phyloP scores from a whole-genome alignment of 37 sponge, comb jelly and placozoan genomes.

The Bolinopsis microptera region DNA sequence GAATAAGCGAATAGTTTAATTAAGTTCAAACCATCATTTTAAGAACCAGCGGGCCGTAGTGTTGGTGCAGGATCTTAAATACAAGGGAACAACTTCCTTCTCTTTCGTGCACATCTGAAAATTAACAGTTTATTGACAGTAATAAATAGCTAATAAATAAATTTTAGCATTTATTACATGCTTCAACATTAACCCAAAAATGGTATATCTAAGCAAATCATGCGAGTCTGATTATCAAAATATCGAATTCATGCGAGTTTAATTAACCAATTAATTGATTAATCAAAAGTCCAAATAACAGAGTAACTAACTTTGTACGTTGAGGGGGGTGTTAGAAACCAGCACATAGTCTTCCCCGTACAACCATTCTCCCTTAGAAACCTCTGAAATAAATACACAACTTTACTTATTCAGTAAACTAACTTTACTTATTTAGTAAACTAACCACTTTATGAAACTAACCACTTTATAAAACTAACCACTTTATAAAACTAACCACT shows the following conservation, averaged over 20 bases:
- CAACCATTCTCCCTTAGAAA: background rate
- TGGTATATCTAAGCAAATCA: too few relatives aligned
- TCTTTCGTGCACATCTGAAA: constrained; percentile 10
- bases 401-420: too few relatives aligned
- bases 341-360: constrained; percentile 29
- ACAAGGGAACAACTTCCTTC: constrained; percentile 51
- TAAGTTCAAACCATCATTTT: constrained; percentile 46
- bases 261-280: too few relatives aligned
- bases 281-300: background rate
- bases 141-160: background rate
- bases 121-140: background rate
- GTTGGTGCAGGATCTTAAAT: constrained; percentile 29
- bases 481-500: too few relatives aligned
- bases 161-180: too few relatives aligned
- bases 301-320: background rate
- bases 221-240: too few relatives aligned
- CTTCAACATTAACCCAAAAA: too few relatives aligned
- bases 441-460: background rate
- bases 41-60: constrained; percentile 24
- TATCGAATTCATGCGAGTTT: too few relatives aligned
- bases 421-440: too few relatives aligned
- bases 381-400: too few relatives aligned
- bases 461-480: too few relatives aligned
- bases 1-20: too few relatives aligned
- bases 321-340: background rate